A percentile compares a stretch with the other conserved stretches of the same genome.
Conservation (phyloP, 2,797 vertebrate genomes). For the Semotilus atromaculatus region DNA sequence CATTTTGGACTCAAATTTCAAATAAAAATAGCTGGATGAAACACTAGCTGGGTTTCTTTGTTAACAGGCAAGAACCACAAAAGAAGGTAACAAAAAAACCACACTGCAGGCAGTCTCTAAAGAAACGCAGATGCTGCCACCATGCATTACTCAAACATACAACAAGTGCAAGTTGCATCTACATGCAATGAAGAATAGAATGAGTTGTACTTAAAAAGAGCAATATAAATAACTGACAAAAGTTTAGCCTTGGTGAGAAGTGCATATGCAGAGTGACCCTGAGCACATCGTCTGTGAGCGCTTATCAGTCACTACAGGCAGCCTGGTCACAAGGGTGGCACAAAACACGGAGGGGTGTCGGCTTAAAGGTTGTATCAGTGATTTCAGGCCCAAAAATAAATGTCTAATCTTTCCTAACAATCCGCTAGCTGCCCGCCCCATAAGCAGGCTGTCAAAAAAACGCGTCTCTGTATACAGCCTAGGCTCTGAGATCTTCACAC, state of each 20-base stretch:
- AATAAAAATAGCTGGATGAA: not conserved
- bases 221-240: not conserved
- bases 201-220: not conserved
- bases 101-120: not conserved
- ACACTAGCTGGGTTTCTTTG: not conserved
- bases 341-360: no score
- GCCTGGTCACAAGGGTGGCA: no score
- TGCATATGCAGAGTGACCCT: not conserved
- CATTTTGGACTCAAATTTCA: not conserved
- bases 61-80: not conserved
- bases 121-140: not conserved
- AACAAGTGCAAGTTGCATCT: not conserved
- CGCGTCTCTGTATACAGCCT: no score
- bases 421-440: no score
- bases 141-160: not conserved
- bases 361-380: no score
- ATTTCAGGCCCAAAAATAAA: no score
- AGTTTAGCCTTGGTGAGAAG: not conserved
- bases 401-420: no score
- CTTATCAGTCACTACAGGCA: no score
- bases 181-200: not conserved
- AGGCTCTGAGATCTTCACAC: no score
- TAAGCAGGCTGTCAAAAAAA: no score
- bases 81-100: not conserved
- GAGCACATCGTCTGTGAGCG: not conserved